These are phyloP conservation scores for Pygathrix nemaeus DNA, from an alignment of 2,113 vertebrate genomes.

Conservation along the genomic window DNA sequence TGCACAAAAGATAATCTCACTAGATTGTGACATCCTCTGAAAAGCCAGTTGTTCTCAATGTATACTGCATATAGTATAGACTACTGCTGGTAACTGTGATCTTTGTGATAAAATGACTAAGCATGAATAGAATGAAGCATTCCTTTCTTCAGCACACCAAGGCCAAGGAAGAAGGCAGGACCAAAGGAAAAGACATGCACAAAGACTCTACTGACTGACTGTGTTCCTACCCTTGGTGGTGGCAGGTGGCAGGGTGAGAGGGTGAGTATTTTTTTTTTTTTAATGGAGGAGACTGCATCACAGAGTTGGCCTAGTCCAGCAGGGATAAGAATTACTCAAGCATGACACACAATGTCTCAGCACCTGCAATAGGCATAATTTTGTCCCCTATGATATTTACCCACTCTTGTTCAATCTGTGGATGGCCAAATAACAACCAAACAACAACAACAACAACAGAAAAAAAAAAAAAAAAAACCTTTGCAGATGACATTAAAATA, in stretches of 20 bases:
- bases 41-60: not conserved
- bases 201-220: too few relatives aligned
- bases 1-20: not conserved
- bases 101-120: not conserved
- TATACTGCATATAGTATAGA: not conserved
- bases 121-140: not conserved
- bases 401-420: not conserved
- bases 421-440: too few relatives aligned
- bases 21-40: not conserved
- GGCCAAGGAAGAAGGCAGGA: not conserved
- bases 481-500: not conserved
- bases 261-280: too few relatives aligned
- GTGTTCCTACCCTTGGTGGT: not conserved
- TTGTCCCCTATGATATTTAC: rapidly evolving
- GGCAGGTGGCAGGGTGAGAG: rapidly evolving
- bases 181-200: not conserved
- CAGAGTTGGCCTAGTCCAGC: not conserved
- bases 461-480: not conserved
- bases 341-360: not conserved
- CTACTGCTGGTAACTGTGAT: not conserved
- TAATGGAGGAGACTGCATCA: rapidly evolving
- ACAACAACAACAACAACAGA: too few relatives aligned
- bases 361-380: not conserved
- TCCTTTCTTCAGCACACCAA: not conserved
- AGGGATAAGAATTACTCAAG: not conserved